Evolutionary conservation across 2,113 vertebrate genomes (phyloP).

Genomic region (Abramis brama): DNA sequence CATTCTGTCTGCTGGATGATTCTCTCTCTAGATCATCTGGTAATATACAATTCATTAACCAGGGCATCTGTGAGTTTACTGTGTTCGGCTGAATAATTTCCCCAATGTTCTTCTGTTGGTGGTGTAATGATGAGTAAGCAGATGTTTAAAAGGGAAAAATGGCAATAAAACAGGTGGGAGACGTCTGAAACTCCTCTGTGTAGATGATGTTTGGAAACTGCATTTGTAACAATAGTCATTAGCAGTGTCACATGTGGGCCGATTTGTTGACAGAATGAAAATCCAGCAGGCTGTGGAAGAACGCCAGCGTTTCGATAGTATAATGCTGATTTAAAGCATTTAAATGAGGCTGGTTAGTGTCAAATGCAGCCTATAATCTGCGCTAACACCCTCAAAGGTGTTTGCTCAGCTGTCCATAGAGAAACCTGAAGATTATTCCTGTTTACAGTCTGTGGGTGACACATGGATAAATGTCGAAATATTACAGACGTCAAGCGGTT

Average conservation of each 20-base stretch:
- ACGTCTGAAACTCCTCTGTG: slow-evolving; percentile 2
- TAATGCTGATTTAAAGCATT: slow-evolving; percentile 36
- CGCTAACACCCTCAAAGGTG: neutral
- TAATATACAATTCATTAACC: neutral
- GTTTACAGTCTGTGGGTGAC: neutral
- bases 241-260: neutral
- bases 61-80: neutral
- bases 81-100: neutral
- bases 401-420: slow-evolving; percentile 1
- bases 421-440: slow-evolving; percentile 1
- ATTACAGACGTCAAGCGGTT: neutral
- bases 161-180: neutral
- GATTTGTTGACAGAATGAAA: neutral
- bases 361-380: slow-evolving; percentile 40
- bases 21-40: neutral
- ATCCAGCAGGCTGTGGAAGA: neutral
- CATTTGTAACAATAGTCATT: slow-evolving; percentile 3
- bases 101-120: neutral
- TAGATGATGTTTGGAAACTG: neutral
- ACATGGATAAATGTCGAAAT: neutral
- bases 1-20: neutral
- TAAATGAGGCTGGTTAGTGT: slow-evolving; percentile 21
- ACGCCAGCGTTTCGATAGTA: slow-evolving; percentile 21
- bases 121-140: neutral
- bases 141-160: neutral